Percentiles rank a stretch among this genome's conserved stretches.
phyloP scores from a whole-genome alignment of 2,113 vertebrate species.

The Gobiocypris rarus region DNA sequence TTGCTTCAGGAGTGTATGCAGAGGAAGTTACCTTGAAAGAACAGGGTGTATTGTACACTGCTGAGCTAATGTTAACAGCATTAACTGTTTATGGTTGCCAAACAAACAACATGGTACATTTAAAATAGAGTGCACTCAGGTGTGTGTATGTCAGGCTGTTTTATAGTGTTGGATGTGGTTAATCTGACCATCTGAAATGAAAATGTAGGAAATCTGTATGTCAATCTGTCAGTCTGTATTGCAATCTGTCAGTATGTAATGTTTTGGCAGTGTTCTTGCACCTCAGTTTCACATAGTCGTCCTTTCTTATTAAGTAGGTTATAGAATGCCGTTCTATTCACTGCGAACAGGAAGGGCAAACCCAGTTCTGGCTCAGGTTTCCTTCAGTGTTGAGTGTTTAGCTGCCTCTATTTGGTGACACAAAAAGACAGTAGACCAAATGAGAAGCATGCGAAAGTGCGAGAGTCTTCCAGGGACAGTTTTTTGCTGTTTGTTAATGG shows the following conservation, averaged over 20 bases:
- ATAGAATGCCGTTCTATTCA: not conserved
- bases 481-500: too few species aligned
- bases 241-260: not conserved
- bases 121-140: too few species aligned
- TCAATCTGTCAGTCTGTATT: too few species aligned
- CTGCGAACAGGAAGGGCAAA: conserved; percentile 42
- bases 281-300: not conserved
- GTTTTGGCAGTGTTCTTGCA: not conserved
- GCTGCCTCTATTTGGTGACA: not conserved
- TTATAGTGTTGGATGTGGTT: too few species aligned
- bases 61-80: too few species aligned
- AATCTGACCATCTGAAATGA: not conserved
- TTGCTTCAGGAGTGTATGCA: not conserved
- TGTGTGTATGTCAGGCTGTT: too few species aligned
- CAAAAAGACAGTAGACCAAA: not conserved
- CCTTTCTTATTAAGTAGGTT: not conserved
- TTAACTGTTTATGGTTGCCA: not conserved
- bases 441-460: conserved; percentile 11
- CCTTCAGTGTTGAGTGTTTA: conserved; percentile 29
- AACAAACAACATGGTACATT: not conserved
- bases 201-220: not conserved
- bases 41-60: not conserved
- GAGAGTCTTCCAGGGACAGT: not conserved
- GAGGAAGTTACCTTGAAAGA: conserved; percentile 3
- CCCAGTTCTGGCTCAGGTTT: conserved; percentile 17